Evolutionary conservation across 2,888 invertebrate genomes (phyloP), one percentile per base, ranked within the genome.

Genomic region (Boloria euphrosyne): DNA sequence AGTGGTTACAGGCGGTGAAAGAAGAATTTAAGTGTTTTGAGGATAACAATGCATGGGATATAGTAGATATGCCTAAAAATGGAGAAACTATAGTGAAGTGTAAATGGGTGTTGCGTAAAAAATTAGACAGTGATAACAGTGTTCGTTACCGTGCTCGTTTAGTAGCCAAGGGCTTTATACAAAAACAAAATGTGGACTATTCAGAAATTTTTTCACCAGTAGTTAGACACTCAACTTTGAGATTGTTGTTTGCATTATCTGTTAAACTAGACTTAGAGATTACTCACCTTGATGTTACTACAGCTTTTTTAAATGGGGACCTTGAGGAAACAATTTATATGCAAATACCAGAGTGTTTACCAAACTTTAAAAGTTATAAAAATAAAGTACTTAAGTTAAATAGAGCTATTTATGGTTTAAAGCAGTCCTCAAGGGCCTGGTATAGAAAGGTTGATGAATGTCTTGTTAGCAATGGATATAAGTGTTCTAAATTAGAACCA

Each of bases 21-120:
- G 68, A 69, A 10, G 73, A 73, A 22, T 18, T 72, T 1, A 22
- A 68, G 59, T 65, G 55, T 1, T 71, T 73, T 57, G 16, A 66
- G 13, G 54, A 71, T 1, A 73, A 70, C 51, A 47, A 64, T 52
- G 67, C 71, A 13, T 71, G 71, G 71, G 65, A 58, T 13, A 44
- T 70, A 14, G 54, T 54, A 10, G 54, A 62, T 49, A 31, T 13
- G 4, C 65, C 68, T 50, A 55, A 54, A 13, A 55, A 60, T 18
- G 38, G 22, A 2, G 22, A 16, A 57, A 65, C 53, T 17, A 51
- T 69, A 44, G 62, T 69, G 14, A 50, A 67, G 49, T 47, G 47
- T 31, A 22, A 22, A 22, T 22, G 22, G 22, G 22, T 22, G 22
- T 22, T 22, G 3, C 22, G 22, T 22, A 22, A 66, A 66, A 53